Conservation (phyloP, 2,888 invertebrate species). For the Alsophila aescularia region DNA sequence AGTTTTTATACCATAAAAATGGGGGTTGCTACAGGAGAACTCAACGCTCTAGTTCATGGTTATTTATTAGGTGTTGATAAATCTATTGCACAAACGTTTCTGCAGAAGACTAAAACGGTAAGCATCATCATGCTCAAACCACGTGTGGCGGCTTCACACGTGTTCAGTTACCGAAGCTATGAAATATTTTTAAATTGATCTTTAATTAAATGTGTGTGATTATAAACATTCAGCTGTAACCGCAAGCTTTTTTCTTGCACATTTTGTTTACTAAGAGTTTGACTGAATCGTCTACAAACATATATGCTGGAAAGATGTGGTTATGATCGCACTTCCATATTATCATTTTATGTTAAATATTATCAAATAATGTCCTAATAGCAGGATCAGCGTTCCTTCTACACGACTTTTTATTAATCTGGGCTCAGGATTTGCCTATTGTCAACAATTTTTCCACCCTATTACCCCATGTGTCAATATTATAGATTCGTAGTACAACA, state of each 20-base stretch:
- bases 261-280: neutral
- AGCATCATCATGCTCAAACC: constrained; percentile 66
- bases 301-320: neutral
- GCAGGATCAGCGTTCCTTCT: too few relatives aligned
- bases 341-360: neutral
- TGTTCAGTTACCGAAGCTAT: constrained; percentile 43
- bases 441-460: neutral
- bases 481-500: neutral
- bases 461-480: neutral
- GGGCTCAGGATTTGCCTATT: neutral
- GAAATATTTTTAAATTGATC: neutral
- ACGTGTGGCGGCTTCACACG: constrained; percentile 70
- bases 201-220: too few relatives aligned
- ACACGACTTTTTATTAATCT: too few relatives aligned
- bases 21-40: constrained; percentile 61
- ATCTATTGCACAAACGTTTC: constrained; percentile 87
- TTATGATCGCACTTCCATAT: neutral
- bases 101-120: constrained; percentile 90
- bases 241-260: neutral
- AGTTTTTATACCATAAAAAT: constrained; percentile 48
- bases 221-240: neutral
- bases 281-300: too few relatives aligned
- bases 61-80: constrained; percentile 87
- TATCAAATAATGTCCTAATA: too few relatives aligned
- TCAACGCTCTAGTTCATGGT: constrained; percentile 86